Evolutionary conservation across 2,113 vertebrate genomes (phyloP), one percentile per base, ranked within the genome.

Genomic region (Ursus arctos): DNA sequence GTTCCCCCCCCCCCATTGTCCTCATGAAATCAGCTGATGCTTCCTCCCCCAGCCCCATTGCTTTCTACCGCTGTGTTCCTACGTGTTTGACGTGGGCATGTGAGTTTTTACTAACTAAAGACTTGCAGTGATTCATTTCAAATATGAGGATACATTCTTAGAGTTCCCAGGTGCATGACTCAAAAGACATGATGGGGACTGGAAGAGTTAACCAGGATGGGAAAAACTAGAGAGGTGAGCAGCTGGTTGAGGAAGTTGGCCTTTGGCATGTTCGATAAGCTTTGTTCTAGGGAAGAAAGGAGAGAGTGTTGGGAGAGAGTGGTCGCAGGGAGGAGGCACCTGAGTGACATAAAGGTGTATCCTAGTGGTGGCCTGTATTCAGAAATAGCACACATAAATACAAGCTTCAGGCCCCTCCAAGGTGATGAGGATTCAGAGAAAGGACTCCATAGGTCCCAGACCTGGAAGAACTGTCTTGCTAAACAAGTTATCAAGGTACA

Each of bases 81-180:
- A 63, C 67, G 4, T 80, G 4, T 83, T 55, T 36, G 71, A 76
- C 0, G 0, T 18, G 12, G 28, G n/a, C 8, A n/a, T 61, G 21
- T 92, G 47, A 82, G 33, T 40, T 93, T 76, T 96, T 82, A 77
- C 13, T 43, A 83, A 61, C n/a, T n/a, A 67, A 51, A 84, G 69
- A 33, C 8, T 1, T 63, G 10, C 21, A 47, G 51, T 40, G 22
- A 72, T 57, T 96, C 31, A 71, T 36, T 84, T 89, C 63, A 80
- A 57, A 24, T 31, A 3, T 2, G 26, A 43, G 13, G 43, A 43
- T 43, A 16, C 18, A 79, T 12, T 72, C 72, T 94, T 61, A 43
- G 76, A 19, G 24, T 49, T 80, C 47, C 12, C 79, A 61, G 19
- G 24, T 40, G 19, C 33, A 12, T 67, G 31, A 63, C 55, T 87